Base-by-base conservation (phyloP, 2,113 vertebrate genomes). In the Athene cunicularia region DNA sequence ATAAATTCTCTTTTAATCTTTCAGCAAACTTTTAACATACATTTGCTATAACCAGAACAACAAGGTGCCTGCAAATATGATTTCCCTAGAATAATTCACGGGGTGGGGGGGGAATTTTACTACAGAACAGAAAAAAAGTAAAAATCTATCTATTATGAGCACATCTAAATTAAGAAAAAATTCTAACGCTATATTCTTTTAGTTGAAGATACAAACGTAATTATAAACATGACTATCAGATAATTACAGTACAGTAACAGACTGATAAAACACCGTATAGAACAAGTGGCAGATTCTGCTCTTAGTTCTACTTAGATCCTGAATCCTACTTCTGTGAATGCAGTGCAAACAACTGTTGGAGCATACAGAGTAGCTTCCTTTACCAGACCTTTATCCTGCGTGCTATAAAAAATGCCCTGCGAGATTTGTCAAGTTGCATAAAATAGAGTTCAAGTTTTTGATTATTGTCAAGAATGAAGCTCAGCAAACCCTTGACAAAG, bases 331-430 rank as follows among this genome's bases (percentile, higher is more conserved):
- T 39, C 6, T 9, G 35, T 8, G 32, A 41, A 23, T 0, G 0
- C 0, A 18, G n/a, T 6, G 17, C 35, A 26, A 13, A 32, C n/a
- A n/a, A 11, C 2, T 10, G 18, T 0, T 49, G 24, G 10, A 76
- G 45, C 52, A 27, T 8, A 32, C 15, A 4, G 1, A 50, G 47
- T 3, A 52, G 35, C 52, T 27, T 20, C 58, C 11, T 37, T 45
- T 63, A 35, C 27, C 19, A 45, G 17, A 27, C 26, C 45, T 82
- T 47, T 39, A 27, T 5, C 63, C 45, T 71, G 22, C 4, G 43
- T 2, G 21, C 41, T 41, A 47, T 1, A 84, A 72, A 72, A 80
- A 66, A n/a, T 8, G 14, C 52, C 55, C 63, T 73, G 53, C 71
- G 83, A 4, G 4, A 53, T 66, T 21, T 23, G 12, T 7, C 47